Evolutionary conservation across 2,113 vertebrate genomes (phyloP), one percentile per base, ranked within the genome.

Genomic region (Lepidothrix coronata): DNA sequence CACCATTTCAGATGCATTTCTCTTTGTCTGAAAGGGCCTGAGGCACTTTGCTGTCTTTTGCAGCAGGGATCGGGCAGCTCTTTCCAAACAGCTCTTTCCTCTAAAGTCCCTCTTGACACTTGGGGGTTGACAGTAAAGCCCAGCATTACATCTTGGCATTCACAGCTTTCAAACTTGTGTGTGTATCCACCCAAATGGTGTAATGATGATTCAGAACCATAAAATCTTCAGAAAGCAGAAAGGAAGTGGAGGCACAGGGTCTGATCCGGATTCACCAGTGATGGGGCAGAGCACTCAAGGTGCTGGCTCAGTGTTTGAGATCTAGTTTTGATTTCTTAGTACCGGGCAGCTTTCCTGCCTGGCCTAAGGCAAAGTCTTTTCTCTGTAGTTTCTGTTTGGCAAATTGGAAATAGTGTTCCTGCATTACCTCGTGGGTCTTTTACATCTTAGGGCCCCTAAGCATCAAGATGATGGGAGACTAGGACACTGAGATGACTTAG

Each of bases 251-350:
- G 16, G 44, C 3, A 7, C 14, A 70, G 65, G 30, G 14, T 63
- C 59, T 80, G 30, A 79, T 88, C 28, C 31, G 1, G 0, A 33
- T 43, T 22, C 2, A 4, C 28, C 37, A 65, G 22, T 1, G 0
- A 19, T 68, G n/a, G 5, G 27, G 25, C 75, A 88, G 31, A 83
- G 15, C n/a, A 20, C 23, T 79, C 4, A 5, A 37, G 54, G 18
- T 72, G 31, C 37, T 88, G 55, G 20, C 41, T 90, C 16, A 10
- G 24, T 10, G 1, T 72, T 75, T 76, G 35, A 82, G 49, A 37
- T 75, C 22, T 25, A 33, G 9, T 59, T 82, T 71, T 9, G 5
- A 24, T 90, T 93, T 88, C 72, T 73, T 46, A 35, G 41, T 57
- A 33, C 18, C 19, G 76, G 44, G 20, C 54, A 70, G 24, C 31